Evolutionary conservation across 2,888 invertebrate species (phyloP).

Genomic region (Drosophila ochracea): DNA sequence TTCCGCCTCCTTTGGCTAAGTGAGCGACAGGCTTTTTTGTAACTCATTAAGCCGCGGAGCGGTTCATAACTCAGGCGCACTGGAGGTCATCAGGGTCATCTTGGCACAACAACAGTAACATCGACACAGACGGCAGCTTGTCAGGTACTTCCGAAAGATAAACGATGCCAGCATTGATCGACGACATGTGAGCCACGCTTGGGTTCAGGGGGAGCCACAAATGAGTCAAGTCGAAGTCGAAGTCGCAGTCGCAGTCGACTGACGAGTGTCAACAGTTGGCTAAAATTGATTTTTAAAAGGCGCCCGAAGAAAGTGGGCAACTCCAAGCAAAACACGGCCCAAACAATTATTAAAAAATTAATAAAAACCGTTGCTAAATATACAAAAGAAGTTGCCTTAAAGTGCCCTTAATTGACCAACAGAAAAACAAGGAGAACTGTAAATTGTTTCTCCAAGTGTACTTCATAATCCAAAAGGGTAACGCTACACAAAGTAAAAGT

Average conservation of each 20-base stretch:
- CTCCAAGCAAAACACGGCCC: constrained; percentile 8
- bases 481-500: constrained; percentile 66
- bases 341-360: background rate
- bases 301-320: constrained; percentile 26
- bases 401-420: background rate
- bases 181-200: constrained; percentile 61
- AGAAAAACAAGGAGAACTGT: background rate
- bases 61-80: constrained; percentile 73
- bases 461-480: constrained; percentile 11
- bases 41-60: constrained; percentile 76
- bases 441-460: background rate
- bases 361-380: background rate
- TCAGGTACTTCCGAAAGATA: constrained; percentile 70
- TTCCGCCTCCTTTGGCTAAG: constrained; percentile 40
- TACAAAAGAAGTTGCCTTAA: background rate
- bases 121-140: constrained; percentile 18
- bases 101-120: constrained; percentile 11
- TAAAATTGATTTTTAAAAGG: constrained; percentile 52
- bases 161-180: constrained; percentile 58
- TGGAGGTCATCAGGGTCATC: constrained; percentile 55
- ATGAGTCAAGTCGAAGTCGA: background rate
- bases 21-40: constrained; percentile 37
- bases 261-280: background rate
- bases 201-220: background rate
- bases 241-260: background rate